Percentiles rank a stretch among this genome's conserved stretches.
Evolutionary conservation across 2,888 invertebrate species (phyloP).

Genomic region (Apamea monoglypha): DNA sequence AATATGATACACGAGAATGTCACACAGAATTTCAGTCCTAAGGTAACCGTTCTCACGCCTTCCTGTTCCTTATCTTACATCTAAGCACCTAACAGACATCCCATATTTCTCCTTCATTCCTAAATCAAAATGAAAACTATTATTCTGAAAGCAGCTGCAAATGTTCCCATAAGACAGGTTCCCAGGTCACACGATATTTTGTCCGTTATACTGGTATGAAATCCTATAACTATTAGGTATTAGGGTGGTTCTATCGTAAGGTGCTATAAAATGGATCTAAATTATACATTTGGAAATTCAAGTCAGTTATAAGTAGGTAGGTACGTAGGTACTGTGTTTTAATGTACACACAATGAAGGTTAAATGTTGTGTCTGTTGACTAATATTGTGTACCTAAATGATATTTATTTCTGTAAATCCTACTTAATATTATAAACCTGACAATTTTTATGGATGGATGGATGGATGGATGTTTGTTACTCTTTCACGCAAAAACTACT

Average conservation of each 20-base stretch:
- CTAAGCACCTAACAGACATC: slow-evolving; percentile 11
- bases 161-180: slow-evolving; percentile 35
- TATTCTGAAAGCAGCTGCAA: slow-evolving; percentile 51
- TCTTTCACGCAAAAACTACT: too few relatives aligned
- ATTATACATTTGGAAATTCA: not conserved
- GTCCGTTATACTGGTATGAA: slow-evolving; percentile 11
- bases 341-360: not conserved
- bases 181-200: slow-evolving; percentile 52
- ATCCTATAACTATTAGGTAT: slow-evolving; percentile 4
- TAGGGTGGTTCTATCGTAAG: not conserved
- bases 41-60: not conserved
- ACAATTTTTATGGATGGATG: too few relatives aligned
- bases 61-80: not conserved
- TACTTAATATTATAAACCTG: too few relatives aligned
- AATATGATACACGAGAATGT: not conserved
- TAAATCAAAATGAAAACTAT: slow-evolving; percentile 61
- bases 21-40: not conserved
- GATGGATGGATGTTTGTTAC: too few relatives aligned
- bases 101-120: slow-evolving; percentile 41
- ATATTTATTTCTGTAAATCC: too few relatives aligned
- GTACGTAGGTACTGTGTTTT: not conserved
- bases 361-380: not conserved
- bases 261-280: not conserved
- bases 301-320: not conserved
- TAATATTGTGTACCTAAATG: not conserved